Evolutionary conservation across 2,113 vertebrate genomes (phyloP).

Genomic region (Sinocyclocheilus anshuiensis): DNA sequence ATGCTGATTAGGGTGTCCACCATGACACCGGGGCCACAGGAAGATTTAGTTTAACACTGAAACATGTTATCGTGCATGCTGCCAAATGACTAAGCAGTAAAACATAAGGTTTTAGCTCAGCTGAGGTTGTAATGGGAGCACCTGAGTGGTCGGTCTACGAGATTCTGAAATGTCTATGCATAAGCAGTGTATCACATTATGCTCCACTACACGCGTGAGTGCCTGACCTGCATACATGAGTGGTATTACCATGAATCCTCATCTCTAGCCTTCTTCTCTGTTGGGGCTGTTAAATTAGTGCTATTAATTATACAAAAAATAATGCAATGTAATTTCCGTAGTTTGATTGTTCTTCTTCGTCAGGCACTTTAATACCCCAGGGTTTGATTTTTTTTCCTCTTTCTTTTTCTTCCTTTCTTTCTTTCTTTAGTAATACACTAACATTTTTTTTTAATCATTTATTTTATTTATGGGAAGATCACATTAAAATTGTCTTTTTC

Average conservation of each 20-base stretch:
- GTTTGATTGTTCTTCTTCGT: background rate
- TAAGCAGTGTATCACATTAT: slow-evolving; percentile 14
- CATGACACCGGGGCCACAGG: slow-evolving; percentile 10
- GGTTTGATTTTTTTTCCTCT: background rate
- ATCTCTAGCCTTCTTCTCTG: background rate
- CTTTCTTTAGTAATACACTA: background rate
- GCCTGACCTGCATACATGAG: slow-evolving; percentile 24
- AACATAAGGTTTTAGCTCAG: slow-evolving; percentile 3
- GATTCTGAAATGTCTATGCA: background rate
- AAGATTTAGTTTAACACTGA: slow-evolving; percentile 21
- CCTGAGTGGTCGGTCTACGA: background rate
- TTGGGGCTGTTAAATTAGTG: background rate
- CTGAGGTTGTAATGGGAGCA: background rate
- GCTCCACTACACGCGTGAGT: slow-evolving; percentile 32
- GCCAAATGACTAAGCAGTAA: slow-evolving; percentile 1
- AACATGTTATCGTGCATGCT: background rate
- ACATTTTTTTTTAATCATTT: background rate
- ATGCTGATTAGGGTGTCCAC: slow-evolving; percentile 17
- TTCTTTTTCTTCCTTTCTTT: background rate
- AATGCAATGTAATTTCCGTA: background rate
- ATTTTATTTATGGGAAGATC: background rate
- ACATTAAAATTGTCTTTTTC: background rate
- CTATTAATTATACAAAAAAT: background rate
- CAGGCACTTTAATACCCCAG: background rate
- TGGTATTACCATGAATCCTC: background rate